phyloP scores from a whole-genome alignment of 2,797 vertebrate species.

The Buceros bicornis region DNA sequence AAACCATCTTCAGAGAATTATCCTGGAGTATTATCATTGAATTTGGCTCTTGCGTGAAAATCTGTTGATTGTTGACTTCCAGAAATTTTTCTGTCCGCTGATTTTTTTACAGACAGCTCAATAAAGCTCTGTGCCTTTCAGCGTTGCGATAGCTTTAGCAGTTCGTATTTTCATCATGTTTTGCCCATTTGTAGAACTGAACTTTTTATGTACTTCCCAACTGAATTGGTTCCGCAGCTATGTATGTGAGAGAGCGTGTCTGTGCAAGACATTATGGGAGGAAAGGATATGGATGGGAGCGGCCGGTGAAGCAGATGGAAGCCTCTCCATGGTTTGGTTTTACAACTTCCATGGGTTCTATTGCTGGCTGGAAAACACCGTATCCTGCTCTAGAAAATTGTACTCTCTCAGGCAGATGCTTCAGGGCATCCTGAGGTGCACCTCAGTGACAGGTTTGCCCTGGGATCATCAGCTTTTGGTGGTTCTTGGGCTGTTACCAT shows the following conservation, averaged over 20 bases:
- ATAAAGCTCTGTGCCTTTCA: constrained; percentile 26
- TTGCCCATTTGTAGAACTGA: constrained; percentile 65
- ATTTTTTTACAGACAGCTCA: constrained; percentile 5
- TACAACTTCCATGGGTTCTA: not conserved
- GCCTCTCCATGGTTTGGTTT: not conserved
- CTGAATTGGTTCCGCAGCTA: constrained; percentile 68
- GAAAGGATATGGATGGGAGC: constrained; percentile 10
- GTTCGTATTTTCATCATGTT: constrained; percentile 59
- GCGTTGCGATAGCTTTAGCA: constrained; percentile 72
- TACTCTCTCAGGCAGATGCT: not conserved
- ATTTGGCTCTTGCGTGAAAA: constrained; percentile 29
- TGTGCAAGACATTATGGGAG: constrained; percentile 46
- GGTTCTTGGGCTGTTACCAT: not conserved
- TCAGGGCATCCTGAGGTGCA: not conserved
- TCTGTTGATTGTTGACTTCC: not conserved
- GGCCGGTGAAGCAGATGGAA: constrained; percentile 46
- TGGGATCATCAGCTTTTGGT: not conserved
- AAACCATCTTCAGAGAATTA: constrained; percentile 47
- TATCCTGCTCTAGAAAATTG: not conserved
- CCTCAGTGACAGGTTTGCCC: not conserved
- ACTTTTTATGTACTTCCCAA: constrained; percentile 72
- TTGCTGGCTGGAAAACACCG: not conserved
- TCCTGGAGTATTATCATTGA: not conserved
- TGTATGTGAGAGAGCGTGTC: not conserved
- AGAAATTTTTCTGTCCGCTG: not conserved